Conservation (phyloP, 2,888 invertebrate genomes). For the Corythucha ciliata region DNA sequence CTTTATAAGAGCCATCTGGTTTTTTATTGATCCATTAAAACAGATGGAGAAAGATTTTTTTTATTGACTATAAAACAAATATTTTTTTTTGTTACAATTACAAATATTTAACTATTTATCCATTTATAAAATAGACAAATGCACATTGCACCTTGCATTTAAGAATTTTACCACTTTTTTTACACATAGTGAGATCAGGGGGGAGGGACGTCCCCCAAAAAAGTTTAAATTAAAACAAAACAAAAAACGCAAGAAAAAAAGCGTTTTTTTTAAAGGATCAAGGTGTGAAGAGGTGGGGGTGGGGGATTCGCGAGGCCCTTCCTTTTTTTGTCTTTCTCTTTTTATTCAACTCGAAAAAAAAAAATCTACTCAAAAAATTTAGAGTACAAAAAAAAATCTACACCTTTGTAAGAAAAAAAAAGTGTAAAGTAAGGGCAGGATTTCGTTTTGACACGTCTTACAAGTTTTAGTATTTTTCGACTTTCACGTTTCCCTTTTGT, state of each 20-base stretch:
- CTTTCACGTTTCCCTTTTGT: constrained; percentile 4
- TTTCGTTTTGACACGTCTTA: constrained; percentile 27
- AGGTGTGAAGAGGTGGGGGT: too few relatives aligned
- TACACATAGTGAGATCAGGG: constrained; percentile 23
- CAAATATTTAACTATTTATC: constrained; percentile 28
- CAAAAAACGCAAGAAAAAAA: constrained; percentile 8
- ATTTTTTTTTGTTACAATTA: constrained; percentile 19
- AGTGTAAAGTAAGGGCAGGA: constrained; percentile 37
- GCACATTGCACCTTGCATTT: constrained; percentile 28
- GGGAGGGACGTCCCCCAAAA: constrained; percentile 17
- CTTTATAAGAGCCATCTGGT: constrained; percentile 28
- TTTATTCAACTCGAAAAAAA: constrained; percentile 8
- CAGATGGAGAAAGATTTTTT: constrained; percentile 21
- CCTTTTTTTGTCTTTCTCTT: neutral
- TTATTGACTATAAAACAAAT: constrained; percentile 22
- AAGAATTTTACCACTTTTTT: neutral
- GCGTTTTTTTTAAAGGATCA: constrained; percentile 10
- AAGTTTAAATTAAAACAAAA: constrained; percentile 11
- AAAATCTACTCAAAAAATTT: constrained; percentile 23
- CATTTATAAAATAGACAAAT: constrained; percentile 32
- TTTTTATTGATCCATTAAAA: constrained; percentile 3
- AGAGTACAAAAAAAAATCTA: constrained; percentile 28
- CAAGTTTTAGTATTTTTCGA: constrained; percentile 29
- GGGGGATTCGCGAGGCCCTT: constrained; percentile 9
- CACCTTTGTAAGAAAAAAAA: constrained; percentile 31